Percentiles rank a stretch among this genome's conserved stretches.
Evolutionary conservation across 2,888 invertebrate species (phyloP).

Genomic region (Eilema griseolum): DNA sequence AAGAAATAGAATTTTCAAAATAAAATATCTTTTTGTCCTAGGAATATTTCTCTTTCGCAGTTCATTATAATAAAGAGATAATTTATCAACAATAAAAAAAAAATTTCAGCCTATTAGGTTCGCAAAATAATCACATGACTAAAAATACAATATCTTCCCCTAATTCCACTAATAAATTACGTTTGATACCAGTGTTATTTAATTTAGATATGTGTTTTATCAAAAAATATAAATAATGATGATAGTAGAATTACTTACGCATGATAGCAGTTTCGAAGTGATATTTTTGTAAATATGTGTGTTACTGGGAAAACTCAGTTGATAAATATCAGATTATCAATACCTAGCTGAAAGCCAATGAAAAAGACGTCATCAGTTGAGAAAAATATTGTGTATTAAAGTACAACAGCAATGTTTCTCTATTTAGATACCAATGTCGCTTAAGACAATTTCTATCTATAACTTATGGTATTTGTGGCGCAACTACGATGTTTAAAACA

Average conservation of each 20-base stretch:
- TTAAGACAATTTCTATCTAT: background rate
- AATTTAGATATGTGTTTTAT: slow-evolving; percentile 20
- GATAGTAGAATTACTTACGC: background rate
- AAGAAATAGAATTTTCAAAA: no score
- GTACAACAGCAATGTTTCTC: background rate
- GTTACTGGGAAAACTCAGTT: background rate
- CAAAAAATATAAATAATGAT: slow-evolving; percentile 17
- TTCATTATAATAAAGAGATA: no score
- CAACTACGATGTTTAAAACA: no score
- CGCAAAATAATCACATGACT: background rate
- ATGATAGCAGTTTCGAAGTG: background rate
- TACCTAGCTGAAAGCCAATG: background rate
- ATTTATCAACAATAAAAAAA: no score
- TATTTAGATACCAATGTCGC: background rate
- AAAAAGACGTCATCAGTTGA: background rate
- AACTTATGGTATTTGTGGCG: no score
- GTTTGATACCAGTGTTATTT: slow-evolving; percentile 19
- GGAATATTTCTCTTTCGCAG: no score
- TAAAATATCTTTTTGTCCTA: no score
- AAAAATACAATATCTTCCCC: slow-evolving; percentile 6
- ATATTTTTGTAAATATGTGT: background rate
- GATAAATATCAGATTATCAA: background rate
- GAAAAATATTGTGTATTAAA: background rate
- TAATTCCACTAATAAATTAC: slow-evolving; percentile 33
- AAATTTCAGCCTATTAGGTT: no score